Base-by-base conservation (phyloP, 2,113 vertebrate genomes). In the human region DNA sequence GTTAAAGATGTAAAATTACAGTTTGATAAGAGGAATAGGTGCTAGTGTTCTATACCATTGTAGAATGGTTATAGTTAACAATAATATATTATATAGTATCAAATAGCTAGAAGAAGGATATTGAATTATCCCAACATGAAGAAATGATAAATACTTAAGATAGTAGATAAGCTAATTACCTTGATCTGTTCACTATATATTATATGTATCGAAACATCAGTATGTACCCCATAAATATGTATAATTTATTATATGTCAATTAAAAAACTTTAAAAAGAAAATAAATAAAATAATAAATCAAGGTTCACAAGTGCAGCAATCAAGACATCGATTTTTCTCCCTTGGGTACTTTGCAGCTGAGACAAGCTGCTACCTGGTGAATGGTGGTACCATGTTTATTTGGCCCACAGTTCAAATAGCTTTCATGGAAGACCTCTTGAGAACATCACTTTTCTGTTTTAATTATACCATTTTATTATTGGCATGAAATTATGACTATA, bases 401-500 rank as follows among this genome's bases (percentile, higher is more conserved):
- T 90, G 72, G 16, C 11, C 59, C 32, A 20, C 2, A 35, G 32
- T 78, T 17, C 81, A 89, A 75, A 90, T 18, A 87, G 55, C 8
- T 90, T 85, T 85, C 82, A 55, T 8, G 2, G 14, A 78, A 85
- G 20, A 78, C 20, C 72, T 89, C 30, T 30, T 88, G 38, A 93
- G 35, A 93, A 27, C 85, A 91, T 89, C 35, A 25, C 0, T 93
- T 92, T 94, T 68, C 66, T 90, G 52, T 80, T 88, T 96, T 91
- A 88, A 94, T 90, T 64, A 13, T 50, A 73, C 64, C 68, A 61
- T 87, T 93, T 94, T 83, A 64, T 93, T 96, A 83, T 88, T 96
- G 89, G 40, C 84, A 94, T 40, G 92, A 48, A 97, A 78, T 93
- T 91, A 75, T 91, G 52, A 59, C 25, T 17, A 79, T 35, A 68